These are phyloP conservation scores for Hippocampus barbouri DNA, from an alignment of 2,113 vertebrate species.

Conservation along the genomic window DNA sequence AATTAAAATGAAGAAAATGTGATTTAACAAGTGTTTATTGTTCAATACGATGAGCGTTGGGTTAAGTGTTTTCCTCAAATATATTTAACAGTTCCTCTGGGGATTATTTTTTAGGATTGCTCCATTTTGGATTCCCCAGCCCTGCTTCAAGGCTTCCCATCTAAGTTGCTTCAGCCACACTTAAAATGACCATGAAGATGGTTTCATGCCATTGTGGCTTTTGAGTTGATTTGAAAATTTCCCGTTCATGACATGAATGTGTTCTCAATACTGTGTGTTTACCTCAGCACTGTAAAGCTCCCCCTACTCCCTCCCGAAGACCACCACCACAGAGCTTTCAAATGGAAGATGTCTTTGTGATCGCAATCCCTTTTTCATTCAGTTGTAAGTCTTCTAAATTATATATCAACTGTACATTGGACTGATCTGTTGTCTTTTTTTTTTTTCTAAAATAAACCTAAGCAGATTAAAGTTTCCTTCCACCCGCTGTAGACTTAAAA, in stretches of 20 bases:
- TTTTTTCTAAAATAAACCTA: conserved; percentile 38
- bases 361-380: conserved; percentile 15
- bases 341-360: conserved; percentile 9
- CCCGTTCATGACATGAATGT: conserved; percentile 57
- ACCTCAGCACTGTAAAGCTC: conserved; percentile 64
- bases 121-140: background rate
- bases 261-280: conserved; percentile 67
- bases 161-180: background rate
- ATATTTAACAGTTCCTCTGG: conserved; percentile 53
- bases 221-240: conserved; percentile 35
- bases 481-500: background rate
- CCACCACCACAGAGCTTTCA: conserved; percentile 9
- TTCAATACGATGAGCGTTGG: conserved; percentile 13
- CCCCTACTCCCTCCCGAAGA: background rate
- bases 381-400: conserved; percentile 34
- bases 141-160: background rate
- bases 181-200: background rate
- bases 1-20: background rate
- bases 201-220: background rate
- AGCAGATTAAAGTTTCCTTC: conserved; percentile 7
- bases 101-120: background rate
- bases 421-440: background rate
- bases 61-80: background rate
- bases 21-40: conserved; percentile 8
- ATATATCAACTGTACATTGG: conserved; percentile 43